These are phyloP conservation scores for Drosophila trichaetosa DNA, from an alignment of 2,888 invertebrate species.

Conservation along the genomic window DNA sequence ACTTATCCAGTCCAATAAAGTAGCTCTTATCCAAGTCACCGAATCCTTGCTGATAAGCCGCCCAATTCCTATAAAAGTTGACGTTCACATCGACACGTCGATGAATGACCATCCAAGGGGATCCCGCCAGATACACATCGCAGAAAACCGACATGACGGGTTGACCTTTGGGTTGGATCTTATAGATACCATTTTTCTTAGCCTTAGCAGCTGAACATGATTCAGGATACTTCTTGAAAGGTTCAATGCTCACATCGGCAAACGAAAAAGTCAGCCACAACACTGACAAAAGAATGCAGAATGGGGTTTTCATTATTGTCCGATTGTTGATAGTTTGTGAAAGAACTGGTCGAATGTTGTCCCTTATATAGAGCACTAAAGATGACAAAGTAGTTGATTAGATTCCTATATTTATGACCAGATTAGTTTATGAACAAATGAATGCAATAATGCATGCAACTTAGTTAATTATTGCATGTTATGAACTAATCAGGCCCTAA, in stretches of 20 bases:
- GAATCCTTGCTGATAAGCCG: slow-evolving; percentile 29
- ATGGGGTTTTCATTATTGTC: slow-evolving; percentile 16
- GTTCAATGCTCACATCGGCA: slow-evolving; percentile 1
- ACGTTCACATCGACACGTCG: slow-evolving; percentile 26
- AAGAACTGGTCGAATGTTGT: not conserved
- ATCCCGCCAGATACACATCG: slow-evolving; percentile 15
- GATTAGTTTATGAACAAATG: not conserved
- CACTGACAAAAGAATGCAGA: slow-evolving; percentile 21
- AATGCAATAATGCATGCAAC: too few relatives aligned
- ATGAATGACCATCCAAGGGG: slow-evolving; percentile 37
- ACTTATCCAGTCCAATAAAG: slow-evolving; percentile 89
- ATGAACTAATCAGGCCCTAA: not conserved
- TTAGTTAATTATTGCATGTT: not conserved
- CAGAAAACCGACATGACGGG: slow-evolving; percentile 32
- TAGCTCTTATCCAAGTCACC: slow-evolving; percentile 80
- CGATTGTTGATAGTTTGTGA: not conserved
- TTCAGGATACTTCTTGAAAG: slow-evolving; percentile 21
- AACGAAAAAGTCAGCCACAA: slow-evolving; percentile 6
- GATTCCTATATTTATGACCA: not conserved
- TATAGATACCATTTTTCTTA: slow-evolving; percentile 42
- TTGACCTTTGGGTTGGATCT: slow-evolving; percentile 27
- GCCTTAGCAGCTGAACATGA: slow-evolving; percentile 36
- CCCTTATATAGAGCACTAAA: slow-evolving; percentile 17
- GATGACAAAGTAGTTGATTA: not conserved
- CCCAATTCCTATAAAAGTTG: slow-evolving; percentile 39